Conservation (phyloP, 2,888 invertebrate genomes). For the Tipula unca region DNA sequence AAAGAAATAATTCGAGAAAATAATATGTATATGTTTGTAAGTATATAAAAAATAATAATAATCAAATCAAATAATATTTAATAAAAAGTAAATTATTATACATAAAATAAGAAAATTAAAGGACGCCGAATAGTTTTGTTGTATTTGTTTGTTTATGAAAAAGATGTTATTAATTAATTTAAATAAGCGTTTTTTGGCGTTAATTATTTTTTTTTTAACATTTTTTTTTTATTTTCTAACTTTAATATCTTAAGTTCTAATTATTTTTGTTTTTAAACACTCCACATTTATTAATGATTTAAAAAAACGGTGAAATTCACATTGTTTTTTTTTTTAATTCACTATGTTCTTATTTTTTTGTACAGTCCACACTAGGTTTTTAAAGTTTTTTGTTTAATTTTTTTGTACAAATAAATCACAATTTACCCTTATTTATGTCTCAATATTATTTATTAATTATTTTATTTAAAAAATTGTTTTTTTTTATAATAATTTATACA, state of each 20-base stretch:
- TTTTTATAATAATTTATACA: neutral
- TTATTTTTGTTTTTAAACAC: neutral
- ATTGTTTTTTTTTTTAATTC: neutral
- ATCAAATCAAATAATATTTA: neutral
- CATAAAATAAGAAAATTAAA: neutral
- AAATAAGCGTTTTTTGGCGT: constrained; percentile 18
- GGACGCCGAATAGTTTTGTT: neutral
- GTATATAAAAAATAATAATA: neutral
- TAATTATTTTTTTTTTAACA: neutral
- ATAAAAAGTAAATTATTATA: neutral
- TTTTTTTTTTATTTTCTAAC: neutral
- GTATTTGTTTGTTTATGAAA: neutral
- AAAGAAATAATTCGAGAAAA: neutral
- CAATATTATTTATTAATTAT: constrained; percentile 15
- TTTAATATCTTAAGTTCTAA: neutral
- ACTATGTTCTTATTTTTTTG: neutral
- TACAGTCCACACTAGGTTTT: constrained; percentile 14
- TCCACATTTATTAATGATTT: neutral
- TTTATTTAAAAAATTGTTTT: constrained; percentile 9
- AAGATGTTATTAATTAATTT: constrained; percentile 14
- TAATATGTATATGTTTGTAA: neutral
- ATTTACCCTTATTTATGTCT: constrained; percentile 17
- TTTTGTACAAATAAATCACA: constrained; percentile 19
- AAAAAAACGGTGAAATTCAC: neutral
- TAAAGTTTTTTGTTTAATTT: neutral